Evolutionary conservation across 1,140 invertebrate genomes (phyloP), one percentile per base, ranked within the genome.

Genomic region (Wiebesia pumilae): DNA sequence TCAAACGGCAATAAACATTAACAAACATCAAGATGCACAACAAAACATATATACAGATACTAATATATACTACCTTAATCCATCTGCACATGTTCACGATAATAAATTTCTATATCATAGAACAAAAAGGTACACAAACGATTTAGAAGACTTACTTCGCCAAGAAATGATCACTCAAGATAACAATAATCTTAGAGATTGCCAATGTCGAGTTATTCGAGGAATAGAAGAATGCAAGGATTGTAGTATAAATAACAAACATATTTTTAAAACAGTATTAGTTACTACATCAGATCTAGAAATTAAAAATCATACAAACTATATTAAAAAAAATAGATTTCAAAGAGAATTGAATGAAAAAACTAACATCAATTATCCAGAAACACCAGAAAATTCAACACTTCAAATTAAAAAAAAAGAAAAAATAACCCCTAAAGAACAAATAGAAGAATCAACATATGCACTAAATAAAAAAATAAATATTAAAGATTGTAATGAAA

Each of bases 131-230:
- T 30, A 87, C 0, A 65, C 71, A 33, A 78, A 80, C 19, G 69
- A 90, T n/a, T 40, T 92, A 35, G 77, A 88, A 35, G 47, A 79
- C 0, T 30, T 90, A 30, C 71, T 92, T 0, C 81, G 89, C 35
- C 75, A 88, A 35, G 91, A 93, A 83, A 93, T 93, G 91, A 89
- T 92, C 27, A 84, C 88, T 16, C 87, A 92, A 58, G 90, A 91
- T 65, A 89, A 90, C 27, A 88, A 88, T 30, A 92, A 92, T 27
- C 75, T 89, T 9, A 90, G 86, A 40, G 89, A 91, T 73, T 92
- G 90, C 77, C 88, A 91, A 14, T 92, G 89, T 47, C 89, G 91
- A 69, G 88, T 89, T 0, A 89, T 88, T 47, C 87, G 90, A 83
- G 87, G 80, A 12, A 40, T 67, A 1, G 82, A 79, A 83, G 77